These are phyloP conservation scores for Eristalis arbustorum DNA, from an alignment of 2,888 invertebrate species.

Conservation along the genomic window DNA sequence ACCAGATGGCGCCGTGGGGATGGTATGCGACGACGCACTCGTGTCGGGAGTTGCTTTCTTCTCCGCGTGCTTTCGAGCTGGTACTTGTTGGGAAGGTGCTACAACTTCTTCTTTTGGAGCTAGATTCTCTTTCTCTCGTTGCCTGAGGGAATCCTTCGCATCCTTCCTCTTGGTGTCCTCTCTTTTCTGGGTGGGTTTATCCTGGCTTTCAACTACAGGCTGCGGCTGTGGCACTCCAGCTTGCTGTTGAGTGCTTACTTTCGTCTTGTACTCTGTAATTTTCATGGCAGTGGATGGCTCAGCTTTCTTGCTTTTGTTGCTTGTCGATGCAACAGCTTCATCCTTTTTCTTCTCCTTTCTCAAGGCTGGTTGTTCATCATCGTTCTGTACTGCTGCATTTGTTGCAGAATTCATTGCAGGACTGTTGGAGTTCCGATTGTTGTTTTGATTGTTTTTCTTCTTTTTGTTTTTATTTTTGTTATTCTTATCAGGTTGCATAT, in stretches of 20 bases:
- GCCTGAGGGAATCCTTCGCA: conserved; percentile 74
- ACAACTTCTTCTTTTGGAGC: conserved; percentile 75
- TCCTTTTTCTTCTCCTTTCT: conserved; percentile 72
- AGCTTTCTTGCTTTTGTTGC: conserved; percentile 66
- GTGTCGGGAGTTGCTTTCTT: conserved; percentile 61
- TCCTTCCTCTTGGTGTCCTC: conserved; percentile 66
- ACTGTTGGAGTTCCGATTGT: conserved; percentile 65
- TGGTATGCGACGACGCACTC: conserved; percentile 45
- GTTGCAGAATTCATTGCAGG: conserved; percentile 53
- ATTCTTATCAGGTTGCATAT: conserved; percentile 76
- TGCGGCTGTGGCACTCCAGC: background rate
- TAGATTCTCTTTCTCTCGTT: conserved; percentile 79
- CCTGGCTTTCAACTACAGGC: conserved; percentile 57
- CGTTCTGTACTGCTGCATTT: conserved; percentile 39
- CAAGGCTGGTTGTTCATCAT: conserved; percentile 43
- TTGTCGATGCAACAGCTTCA: conserved; percentile 55
- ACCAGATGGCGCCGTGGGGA: conserved; percentile 48
- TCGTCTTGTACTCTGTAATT: conserved; percentile 45
- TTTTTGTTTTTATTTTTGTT: conserved; percentile 74
- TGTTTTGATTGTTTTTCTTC: conserved; percentile 73
- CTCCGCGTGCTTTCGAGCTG: conserved; percentile 52
- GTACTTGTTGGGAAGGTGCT: conserved; percentile 67
- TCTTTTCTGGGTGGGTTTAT: conserved; percentile 34
- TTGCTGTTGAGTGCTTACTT: conserved; percentile 38
- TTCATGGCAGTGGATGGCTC: conserved; percentile 55